A percentile compares a stretch with the other conserved stretches of the same genome.
These are phyloP conservation scores for Acanthis flammea DNA, from an alignment of 2,797 vertebrate species.

Conservation along the genomic window DNA sequence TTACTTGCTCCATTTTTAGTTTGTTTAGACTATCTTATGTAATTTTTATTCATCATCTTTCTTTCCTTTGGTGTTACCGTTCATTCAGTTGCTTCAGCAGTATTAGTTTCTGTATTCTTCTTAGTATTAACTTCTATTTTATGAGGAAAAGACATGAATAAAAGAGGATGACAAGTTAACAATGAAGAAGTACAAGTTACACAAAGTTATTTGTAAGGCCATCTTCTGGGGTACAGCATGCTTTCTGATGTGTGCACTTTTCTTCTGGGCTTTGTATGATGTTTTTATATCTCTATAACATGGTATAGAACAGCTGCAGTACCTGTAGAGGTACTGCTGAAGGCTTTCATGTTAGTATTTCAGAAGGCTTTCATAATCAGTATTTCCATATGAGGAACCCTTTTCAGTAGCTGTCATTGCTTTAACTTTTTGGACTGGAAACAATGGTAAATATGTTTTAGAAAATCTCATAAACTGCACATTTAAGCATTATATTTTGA, in stretches of 20 bases:
- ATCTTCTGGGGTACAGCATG: background rate
- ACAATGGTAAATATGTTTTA: background rate
- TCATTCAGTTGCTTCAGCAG: background rate
- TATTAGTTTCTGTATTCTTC: background rate
- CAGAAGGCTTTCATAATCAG: background rate
- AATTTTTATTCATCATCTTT: background rate
- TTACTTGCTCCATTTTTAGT: background rate
- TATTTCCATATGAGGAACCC: background rate
- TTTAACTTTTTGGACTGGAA: background rate
- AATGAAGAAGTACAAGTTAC: rapidly evolving
- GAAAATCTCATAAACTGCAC: background rate
- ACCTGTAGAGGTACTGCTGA: background rate
- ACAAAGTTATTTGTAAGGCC: background rate
- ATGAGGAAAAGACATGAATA: background rate
- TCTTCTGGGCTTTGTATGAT: background rate
- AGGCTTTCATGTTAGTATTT: background rate
- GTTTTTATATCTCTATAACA: background rate
- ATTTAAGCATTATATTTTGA: background rate
- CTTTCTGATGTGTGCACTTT: background rate
- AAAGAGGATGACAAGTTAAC: background rate
- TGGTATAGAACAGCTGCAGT: background rate
- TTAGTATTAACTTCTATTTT: background rate
- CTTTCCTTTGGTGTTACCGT: background rate
- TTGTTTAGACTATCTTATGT: background rate
- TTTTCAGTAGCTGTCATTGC: background rate